Base-by-base conservation (phyloP, 2,113 vertebrate species). In the Phoenicopterus ruber region DNA sequence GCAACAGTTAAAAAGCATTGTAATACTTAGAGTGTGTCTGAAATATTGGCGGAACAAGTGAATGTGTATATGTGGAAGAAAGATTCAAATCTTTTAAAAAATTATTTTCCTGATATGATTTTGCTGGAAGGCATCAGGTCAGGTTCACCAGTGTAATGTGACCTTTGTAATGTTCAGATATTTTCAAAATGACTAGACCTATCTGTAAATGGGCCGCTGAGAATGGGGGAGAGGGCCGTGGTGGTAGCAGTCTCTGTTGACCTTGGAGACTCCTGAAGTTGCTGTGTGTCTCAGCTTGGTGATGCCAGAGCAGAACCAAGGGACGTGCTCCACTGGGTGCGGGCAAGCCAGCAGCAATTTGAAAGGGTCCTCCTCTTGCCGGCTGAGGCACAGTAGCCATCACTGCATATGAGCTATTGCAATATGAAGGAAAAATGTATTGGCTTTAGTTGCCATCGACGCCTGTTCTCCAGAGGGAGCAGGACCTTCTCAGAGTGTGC, bases 191-290 rank as follows among this genome's bases (percentile, higher is more conserved):
- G 10, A 50, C 20, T 59, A 46, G 47, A 31, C 17, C 4, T 42
- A 32, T 61, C 25, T 66, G 0, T 36, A 38, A 38, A 42, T 19
- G 31, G 46, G 13, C 32, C 52, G 15, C 65, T 69, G 36, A 71
- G 69, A 55, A 6, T 11, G 2, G 2, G 8, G 9, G 8, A 25
- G 11, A 42, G 20, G 21, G 16, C 26, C 0, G 3, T 24, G 8
- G 11, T 77, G 34, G 38, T 14, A 26, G 7, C 31, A 26, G 17
- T 32, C 44, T 78, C 38, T 89, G 38, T n/a, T 89, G 50, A 10
- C 50, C n/a, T 32, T 70, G 47, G 47, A 55, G 69, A 31, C 25
- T 6, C 13, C 24, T 31, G 7, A 62, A 62, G 32, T 7, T 77
- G 25, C 17, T 66, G 7, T 57, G 25, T 83, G 25, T 90, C 62